Conservation (phyloP, 2,113 vertebrate genomes). For the Leucosticte australis region DNA sequence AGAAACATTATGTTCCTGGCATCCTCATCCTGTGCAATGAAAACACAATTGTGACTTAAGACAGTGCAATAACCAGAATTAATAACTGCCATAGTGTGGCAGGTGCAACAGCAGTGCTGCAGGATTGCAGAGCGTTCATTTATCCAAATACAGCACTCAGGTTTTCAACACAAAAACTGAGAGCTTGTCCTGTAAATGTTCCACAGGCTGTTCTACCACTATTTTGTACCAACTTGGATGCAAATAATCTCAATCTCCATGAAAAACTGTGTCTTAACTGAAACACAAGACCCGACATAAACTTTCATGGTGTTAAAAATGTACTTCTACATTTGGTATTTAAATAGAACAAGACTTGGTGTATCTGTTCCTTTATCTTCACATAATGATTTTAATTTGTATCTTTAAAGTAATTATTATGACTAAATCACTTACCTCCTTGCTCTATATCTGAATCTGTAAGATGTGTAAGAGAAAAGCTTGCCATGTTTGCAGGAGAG, state of each 20-base stretch:
- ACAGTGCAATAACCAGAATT: not conserved
- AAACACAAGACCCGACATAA: not conserved
- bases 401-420: not conserved
- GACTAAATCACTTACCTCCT: slow-evolving; percentile 82
- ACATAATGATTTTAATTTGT: not conserved
- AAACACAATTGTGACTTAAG: not conserved
- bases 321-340: not conserved
- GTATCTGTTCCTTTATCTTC: not conserved
- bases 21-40: not conserved
- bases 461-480: slow-evolving; percentile 95
- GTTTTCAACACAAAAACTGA: not conserved
- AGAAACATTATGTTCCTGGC: not conserved
- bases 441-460: slow-evolving; percentile 97
- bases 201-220: not conserved
- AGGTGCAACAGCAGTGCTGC: not conserved
- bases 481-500: slow-evolving; percentile 92
- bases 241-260: not conserved
- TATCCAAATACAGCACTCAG: not conserved
- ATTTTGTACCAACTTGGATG: not conserved
- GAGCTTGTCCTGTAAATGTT: not conserved
- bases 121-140: not conserved
- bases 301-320: not conserved
- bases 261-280: not conserved
- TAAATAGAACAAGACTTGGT: not conserved
- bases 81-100: not conserved